phyloP scores from a whole-genome alignment of 2,113 vertebrate species.

The Rafetus swinhoei region DNA sequence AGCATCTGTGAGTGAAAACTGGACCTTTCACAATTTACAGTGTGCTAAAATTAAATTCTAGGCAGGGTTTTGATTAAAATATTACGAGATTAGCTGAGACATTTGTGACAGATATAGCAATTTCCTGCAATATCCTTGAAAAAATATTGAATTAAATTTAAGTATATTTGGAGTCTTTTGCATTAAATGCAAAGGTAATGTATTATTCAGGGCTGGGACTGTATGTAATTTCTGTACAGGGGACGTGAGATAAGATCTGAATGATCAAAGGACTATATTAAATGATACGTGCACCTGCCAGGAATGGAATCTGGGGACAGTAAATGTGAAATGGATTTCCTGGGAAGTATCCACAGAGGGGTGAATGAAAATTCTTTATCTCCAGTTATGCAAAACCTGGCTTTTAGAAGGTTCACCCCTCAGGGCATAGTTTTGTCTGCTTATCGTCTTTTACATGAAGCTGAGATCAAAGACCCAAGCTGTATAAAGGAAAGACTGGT shows the following conservation, averaged over 20 bases:
- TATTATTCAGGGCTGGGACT: not conserved
- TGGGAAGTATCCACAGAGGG: not conserved
- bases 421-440: not conserved
- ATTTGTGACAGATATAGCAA: not conserved
- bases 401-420: not conserved
- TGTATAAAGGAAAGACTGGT: not conserved
- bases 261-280: not conserved
- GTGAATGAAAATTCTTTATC: not conserved
- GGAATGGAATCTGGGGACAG: not conserved
- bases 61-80: not conserved
- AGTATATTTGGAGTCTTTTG: not conserved
- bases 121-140: not conserved
- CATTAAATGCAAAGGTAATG: not conserved
- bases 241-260: not conserved
- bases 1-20: not conserved
- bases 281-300: not conserved
- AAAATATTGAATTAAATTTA: not conserved
- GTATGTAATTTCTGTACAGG: not conserved
- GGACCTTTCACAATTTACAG: not conserved
- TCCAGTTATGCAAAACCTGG: not conserved
- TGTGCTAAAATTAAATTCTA: not conserved
- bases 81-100: not conserved
- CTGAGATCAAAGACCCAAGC: not conserved
- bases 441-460: not conserved
- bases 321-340: not conserved